These are phyloP conservation scores for Oppia nitens DNA, from an alignment of 1,140 invertebrate species.

Conservation along the genomic window DNA sequence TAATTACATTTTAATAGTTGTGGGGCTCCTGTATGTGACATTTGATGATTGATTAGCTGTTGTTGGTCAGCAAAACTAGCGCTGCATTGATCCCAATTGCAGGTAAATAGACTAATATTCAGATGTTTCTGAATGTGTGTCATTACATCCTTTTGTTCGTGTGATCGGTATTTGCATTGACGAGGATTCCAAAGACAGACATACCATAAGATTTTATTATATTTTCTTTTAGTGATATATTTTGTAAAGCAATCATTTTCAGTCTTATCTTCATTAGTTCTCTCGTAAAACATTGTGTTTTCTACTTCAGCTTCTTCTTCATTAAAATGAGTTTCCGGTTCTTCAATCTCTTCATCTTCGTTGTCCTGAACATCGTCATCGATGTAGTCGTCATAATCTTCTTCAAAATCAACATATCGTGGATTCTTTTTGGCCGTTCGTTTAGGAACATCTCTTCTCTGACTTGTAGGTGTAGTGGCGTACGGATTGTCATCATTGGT, in stretches of 20 bases:
- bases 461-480: background rate
- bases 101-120: conserved; percentile 44
- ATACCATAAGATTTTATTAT: background rate
- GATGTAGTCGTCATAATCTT: background rate
- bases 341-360: background rate
- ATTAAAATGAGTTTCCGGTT: background rate
- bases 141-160: background rate
- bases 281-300: background rate
- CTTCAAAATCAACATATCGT: background rate
- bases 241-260: background rate
- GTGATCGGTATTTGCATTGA: background rate
- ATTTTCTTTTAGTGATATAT: background rate
- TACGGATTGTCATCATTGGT: background rate
- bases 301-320: background rate
- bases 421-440: background rate
- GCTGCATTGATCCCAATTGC: conserved; percentile 39
- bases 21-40: conserved; percentile 46
- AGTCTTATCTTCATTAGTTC: background rate
- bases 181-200: background rate
- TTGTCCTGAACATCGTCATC: background rate
- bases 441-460: background rate
- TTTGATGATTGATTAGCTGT: conserved; percentile 80
- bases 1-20: background rate
- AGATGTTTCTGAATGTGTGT: conserved; percentile 42
- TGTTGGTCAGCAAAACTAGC: conserved; percentile 83